Evolutionary conservation across 2,797 vertebrate genomes (phyloP), one percentile per base, ranked within the genome.

Genomic region (Acropternis orthonyx): DNA sequence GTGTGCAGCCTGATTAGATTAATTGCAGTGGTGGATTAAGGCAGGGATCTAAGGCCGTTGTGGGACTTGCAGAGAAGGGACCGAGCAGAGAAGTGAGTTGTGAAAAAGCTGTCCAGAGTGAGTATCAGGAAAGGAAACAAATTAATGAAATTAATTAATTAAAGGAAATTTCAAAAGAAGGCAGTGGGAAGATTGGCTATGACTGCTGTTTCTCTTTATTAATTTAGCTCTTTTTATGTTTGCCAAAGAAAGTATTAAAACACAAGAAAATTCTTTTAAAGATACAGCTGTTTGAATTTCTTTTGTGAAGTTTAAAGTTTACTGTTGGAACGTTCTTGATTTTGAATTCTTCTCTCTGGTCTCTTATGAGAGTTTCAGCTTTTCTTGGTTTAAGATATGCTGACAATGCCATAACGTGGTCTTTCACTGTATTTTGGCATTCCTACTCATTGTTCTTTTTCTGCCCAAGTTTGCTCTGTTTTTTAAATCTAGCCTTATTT

Each of bases 401-500:
- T 97, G 92, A 91, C 95, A 83, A 52, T 96, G 96, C 82, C 89
- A 56, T 92, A 96, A 93, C 18, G 1, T 56, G 86, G 88, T 88
- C 85, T 86, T 54, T 46, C 69, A 8, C 95, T 74, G 73, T 49
- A 43, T 90, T 95, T 93, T 96, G 95, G 91, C 89, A 88, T 86
- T 92, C 56, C 37, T 67, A 19, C 67, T 95, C 83, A 86, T 96
- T 97, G 96, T 94, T 97, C 88, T 94, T 81, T 93, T 23, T 89
- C 80, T 94, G 89, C 92, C 91, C 85, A 92, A 84, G 94, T 92
- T 93, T 65, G 92, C 62, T 92, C 94, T 96, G 95, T 86, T 96
- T 97, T 97, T 96, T 28, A 93, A 95, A 96, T 97, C 92, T 86
- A 67, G 91, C 88, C 56, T 96, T 51, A 63, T 87, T 96, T 81